A percentile compares a stretch with the other conserved stretches of the same genome.
These are phyloP conservation scores for Periparus ater DNA, from an alignment of 2,797 vertebrate species.

Conservation along the genomic window DNA sequence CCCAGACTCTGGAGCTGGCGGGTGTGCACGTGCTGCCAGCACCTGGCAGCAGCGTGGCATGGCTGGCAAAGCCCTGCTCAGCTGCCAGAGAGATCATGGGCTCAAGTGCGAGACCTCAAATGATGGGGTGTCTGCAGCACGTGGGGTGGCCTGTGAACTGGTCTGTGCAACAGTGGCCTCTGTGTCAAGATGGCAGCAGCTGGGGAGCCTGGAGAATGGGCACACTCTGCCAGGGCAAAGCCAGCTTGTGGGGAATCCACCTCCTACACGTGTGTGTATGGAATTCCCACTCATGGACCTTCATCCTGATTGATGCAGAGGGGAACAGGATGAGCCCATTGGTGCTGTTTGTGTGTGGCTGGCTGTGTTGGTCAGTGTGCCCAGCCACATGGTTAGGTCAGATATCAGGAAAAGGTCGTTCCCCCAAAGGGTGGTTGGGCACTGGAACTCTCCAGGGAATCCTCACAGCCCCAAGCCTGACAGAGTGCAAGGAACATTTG, in stretches of 20 bases:
- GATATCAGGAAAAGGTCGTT: not conserved
- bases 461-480: not conserved
- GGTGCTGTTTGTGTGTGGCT: not conserved
- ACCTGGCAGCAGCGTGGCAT: accelerated
- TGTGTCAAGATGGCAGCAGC: accelerated
- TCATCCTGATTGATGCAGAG: accelerated
- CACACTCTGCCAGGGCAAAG: not conserved
- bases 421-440: not conserved
- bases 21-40: not conserved
- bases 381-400: not conserved
- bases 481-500: not conserved
- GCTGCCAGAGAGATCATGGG: not conserved
- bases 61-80: not conserved
- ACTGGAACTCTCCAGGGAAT: not conserved
- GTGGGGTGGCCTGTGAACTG: not conserved
- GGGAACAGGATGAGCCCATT: not conserved
- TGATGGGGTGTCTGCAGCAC: accelerated
- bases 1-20: no score
- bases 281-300: not conserved
- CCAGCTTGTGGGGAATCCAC: not conserved
- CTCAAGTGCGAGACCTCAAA: not conserved
- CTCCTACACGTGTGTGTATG: accelerated
- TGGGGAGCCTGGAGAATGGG: not conserved
- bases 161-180: not conserved
- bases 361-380: not conserved